These are phyloP conservation scores for Amia ocellicauda DNA, from an alignment of 2,113 vertebrate genomes.

Conservation along the genomic window DNA sequence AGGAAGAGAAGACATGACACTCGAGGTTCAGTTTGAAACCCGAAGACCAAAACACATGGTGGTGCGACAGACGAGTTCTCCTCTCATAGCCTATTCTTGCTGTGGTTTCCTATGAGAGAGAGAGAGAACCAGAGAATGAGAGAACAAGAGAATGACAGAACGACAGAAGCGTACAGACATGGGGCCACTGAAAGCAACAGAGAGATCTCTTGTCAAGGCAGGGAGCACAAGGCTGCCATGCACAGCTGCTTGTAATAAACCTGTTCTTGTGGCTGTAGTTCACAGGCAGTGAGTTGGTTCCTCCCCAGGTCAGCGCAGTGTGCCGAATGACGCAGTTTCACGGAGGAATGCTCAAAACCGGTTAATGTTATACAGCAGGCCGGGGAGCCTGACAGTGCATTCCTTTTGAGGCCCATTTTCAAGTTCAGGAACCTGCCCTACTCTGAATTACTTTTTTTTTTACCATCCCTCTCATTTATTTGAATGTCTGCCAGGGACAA, in stretches of 20 bases:
- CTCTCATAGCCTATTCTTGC: not conserved
- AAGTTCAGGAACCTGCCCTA: not conserved
- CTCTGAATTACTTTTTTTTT: not conserved
- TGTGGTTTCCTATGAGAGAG: not conserved
- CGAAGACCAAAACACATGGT: too few relatives aligned
- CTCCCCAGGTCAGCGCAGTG: conserved; percentile 22
- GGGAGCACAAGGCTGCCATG: too few relatives aligned
- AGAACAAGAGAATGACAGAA: not conserved
- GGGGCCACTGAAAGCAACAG: too few relatives aligned
- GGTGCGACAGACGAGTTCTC: too few relatives aligned
- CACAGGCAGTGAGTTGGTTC: not conserved
- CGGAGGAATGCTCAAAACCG: not conserved
- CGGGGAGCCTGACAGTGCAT: not conserved
- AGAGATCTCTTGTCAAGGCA: too few relatives aligned
- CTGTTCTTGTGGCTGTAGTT: too few relatives aligned
- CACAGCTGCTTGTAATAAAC: too few relatives aligned
- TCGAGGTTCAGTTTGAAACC: too few relatives aligned
- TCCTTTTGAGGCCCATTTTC: conserved; percentile 6
- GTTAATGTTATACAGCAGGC: conserved; percentile 19
- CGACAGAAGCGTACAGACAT: too few relatives aligned
- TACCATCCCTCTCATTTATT: not conserved
- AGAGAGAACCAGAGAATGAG: not conserved
- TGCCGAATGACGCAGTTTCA: conserved; percentile 34
- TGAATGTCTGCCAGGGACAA: not conserved
- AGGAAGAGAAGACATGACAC: not conserved